Evolutionary conservation across 2,113 vertebrate genomes (phyloP).

Genomic region (Montifringilla adamsi): DNA sequence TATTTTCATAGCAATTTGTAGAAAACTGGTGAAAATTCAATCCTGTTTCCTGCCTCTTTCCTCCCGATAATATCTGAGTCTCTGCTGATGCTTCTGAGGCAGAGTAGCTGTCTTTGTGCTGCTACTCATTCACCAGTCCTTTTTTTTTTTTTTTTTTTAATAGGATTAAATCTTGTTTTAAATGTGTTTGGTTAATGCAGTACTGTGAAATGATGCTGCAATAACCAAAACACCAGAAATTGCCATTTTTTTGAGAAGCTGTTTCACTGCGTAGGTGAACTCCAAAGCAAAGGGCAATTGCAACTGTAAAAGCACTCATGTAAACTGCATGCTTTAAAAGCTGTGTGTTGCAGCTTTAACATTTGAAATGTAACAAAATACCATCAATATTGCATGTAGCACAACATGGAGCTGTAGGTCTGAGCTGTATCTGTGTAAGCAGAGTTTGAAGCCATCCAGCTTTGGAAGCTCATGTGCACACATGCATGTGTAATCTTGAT

Average conservation of each 20-base stretch:
- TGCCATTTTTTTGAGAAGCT: neutral
- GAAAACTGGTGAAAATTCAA: neutral
- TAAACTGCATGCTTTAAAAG: neutral
- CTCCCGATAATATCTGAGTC: neutral
- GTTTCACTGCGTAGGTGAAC: neutral
- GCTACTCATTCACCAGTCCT: neutral
- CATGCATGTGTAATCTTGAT: neutral
- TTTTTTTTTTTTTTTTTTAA: neutral
- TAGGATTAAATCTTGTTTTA: neutral
- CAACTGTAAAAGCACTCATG: neutral
- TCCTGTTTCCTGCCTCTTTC: neutral
- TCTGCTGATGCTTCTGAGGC: neutral
- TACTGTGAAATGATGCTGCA: neutral
- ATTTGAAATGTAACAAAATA: neutral
- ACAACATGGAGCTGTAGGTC: neutral
- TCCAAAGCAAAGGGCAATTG: neutral
- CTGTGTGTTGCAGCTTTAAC: neutral
- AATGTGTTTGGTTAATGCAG: neutral
- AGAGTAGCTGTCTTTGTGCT: neutral
- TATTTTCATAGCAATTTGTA: neutral
- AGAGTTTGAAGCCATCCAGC: neutral
- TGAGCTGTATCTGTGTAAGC: neutral
- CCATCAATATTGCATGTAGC: neutral
- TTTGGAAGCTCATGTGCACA: neutral
- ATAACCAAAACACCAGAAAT: neutral